A percentile compares a stretch with the other conserved stretches of the same genome.
phyloP scores from a whole-genome alignment of 1,140 invertebrate species.

The Stenopsyche tienmushanensis region DNA sequence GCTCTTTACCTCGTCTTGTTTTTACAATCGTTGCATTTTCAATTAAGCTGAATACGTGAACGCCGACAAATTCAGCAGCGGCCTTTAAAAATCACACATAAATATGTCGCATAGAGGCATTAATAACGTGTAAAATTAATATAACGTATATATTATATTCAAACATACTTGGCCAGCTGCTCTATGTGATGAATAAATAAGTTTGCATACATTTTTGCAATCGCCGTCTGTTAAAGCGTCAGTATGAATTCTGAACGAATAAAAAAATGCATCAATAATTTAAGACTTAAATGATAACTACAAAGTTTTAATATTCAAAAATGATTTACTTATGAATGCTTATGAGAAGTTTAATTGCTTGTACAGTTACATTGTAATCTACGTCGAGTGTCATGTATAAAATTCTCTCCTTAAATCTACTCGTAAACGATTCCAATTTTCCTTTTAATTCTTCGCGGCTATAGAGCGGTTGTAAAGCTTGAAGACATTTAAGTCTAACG shows the following conservation, averaged over 20 bases:
- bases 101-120: background rate
- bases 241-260: conserved; percentile 74
- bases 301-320: background rate
- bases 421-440: conserved; percentile 96
- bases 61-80: conserved; percentile 97
- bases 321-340: conserved; percentile 80
- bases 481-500: conserved; percentile 75
- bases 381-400: conserved; percentile 99
- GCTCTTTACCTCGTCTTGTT: conserved; percentile 86
- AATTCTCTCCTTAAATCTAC: conserved; percentile 98
- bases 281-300: background rate
- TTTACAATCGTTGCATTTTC: conserved; percentile 69
- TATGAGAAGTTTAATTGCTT: conserved; percentile 93
- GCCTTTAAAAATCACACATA: conserved; percentile 62
- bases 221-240: conserved; percentile 96
- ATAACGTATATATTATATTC: background rate
- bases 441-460: conserved; percentile 92
- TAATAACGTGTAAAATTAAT: background rate
- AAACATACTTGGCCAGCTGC: conserved; percentile 68
- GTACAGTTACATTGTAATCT: conserved; percentile 97
- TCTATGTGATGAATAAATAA: conserved; percentile 96
- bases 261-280: background rate
- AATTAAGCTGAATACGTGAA: conserved; percentile 84
- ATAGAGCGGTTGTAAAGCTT: conserved; percentile 93
- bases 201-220: conserved; percentile 98